Conservation (phyloP, 2,888 invertebrate genomes). For the Axea sp. region DNA sequence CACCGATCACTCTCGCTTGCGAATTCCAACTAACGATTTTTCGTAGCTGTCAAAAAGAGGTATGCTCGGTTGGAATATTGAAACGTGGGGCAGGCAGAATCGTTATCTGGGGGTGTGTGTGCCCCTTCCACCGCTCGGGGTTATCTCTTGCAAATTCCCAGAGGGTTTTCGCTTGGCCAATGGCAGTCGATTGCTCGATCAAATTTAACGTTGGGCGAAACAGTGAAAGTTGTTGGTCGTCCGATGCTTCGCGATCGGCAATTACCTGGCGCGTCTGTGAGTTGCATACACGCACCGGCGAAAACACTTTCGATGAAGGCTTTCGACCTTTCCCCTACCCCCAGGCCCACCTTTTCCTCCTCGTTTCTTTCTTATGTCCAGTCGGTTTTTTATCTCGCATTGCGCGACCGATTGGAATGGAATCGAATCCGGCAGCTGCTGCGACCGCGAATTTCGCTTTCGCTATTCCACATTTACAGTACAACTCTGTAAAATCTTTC, state of each 20-base stretch:
- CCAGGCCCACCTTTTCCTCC: neutral
- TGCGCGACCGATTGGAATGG: neutral
- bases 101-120: conserved; percentile 15
- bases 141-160: neutral
- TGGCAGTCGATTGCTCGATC: conserved; percentile 10
- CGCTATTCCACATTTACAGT: too few species aligned
- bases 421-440: conserved; percentile 7
- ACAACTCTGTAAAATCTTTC: too few species aligned
- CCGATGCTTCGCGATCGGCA: conserved; percentile 39
- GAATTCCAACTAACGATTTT: conserved; percentile 54
- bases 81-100: too few species aligned
- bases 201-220: conserved; percentile 55
- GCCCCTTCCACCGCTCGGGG: neutral
- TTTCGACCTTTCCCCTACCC: conserved; percentile 67
- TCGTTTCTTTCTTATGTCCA: conserved; percentile 11
- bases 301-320: conserved; percentile 70
- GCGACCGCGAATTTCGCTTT: conserved; percentile 71
- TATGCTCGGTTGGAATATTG: too few species aligned
- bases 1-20: conserved; percentile 54
- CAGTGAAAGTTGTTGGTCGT: conserved; percentile 72
- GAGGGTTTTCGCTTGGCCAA: conserved; percentile 1
- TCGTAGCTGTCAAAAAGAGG: conserved; percentile 30
- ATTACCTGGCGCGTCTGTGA: conserved; percentile 20
- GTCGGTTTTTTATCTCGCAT: conserved; percentile 26
- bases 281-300: conserved; percentile 18